Base-by-base conservation (phyloP, 2,797 vertebrate species). In the Peromyscus eremicus region DNA sequence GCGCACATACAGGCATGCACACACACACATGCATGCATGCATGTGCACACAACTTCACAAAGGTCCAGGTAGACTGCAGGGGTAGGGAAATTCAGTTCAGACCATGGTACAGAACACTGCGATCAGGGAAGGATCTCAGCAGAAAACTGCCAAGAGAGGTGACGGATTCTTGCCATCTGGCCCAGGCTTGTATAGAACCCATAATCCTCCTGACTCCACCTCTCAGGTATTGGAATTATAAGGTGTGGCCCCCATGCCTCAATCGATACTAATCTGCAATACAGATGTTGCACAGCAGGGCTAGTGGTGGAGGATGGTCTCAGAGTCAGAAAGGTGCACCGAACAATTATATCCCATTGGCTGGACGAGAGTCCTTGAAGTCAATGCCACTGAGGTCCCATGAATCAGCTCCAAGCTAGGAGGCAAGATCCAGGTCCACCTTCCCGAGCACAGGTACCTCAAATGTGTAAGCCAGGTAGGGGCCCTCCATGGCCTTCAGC, bases 361-460 rank as follows among this genome's bases (percentile, higher is more conserved):
- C n/a, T 17, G 9, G 68, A 88, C 21, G 73, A 25, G 6, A 6
- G 66, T 55, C 71, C 34, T 49, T 25, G 0, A 34, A 4, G 14
- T 84, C 40, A 14, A 37, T 16, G 49, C 11, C 91, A 34, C 0
- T 32, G 40, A 91, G 66, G 34, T 19, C 84, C 29, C 40, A 16
- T 0, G 4, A 64, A 75, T n/a, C 2, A 71, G n/a, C 27, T 8
- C 43, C 11, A 2, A 17, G 40, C 10, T 14, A 71, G 46, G 55
- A 79, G 73, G 52, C 23, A 0, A 29, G 46, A 25, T 37, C n/a
- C 5, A 46, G 27, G 25, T 76, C 25, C 1, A 0, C 5, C 11
- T 21, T 64, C 16, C 34, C 16, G 60, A 23, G 88, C 46, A 49
- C 0, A 1, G 43, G 32, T 19, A 32, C 57, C 66, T 46, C 12